Base-by-base conservation (phyloP, 2,888 invertebrate species). In the Drosophila trichaetosa region DNA sequence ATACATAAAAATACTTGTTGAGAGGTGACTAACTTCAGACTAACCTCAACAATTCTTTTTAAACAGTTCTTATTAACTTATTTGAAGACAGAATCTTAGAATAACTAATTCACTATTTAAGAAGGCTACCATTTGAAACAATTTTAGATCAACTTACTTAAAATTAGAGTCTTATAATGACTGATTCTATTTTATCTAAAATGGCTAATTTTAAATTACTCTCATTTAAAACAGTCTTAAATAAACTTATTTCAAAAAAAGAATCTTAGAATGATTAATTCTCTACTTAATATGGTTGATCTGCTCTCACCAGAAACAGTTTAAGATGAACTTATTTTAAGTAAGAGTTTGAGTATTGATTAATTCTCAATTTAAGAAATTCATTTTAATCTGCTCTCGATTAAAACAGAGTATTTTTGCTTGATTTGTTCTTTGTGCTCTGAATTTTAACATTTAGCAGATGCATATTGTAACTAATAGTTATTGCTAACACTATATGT, bases 381-480 rank as follows among this genome's bases (percentile, higher is more conserved):
- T 42, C 6, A 21, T 42, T 21, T 2, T 13, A 21, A 21, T 21
- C 21, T 42, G 21, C 13, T 13, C 3, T 1, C 1, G 4, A 1
- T 21, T 16, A 16, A 24, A 34, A 36, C 34, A 24, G 34, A 18
- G 36, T 36, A 11, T 18, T 59, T 40, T 42, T 42, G 21, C 21
- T 21, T 21, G 42, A 42, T 21, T 46, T 46, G 21, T 21, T 46
- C 46, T 13, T 4, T 21, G 21, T 7, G 7, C 13, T 21, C 21
- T 72, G 56, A 65, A 60, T 69, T 76, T 72, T 52, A 63, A 70
- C 66, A 11, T 76, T 61, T 74, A 66, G 72, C 58, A 73, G 67
- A 62, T 72, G 69, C 61, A 64, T 70, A 73, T 71, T 80, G 72
- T 73, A 62, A 77, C 72, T 76, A 69, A 80, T 76, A 78, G 68